Evolutionary conservation across 2,888 invertebrate species (phyloP), one percentile per base, ranked within the genome.

Genomic region (Mesodorylaimus sp.): DNA sequence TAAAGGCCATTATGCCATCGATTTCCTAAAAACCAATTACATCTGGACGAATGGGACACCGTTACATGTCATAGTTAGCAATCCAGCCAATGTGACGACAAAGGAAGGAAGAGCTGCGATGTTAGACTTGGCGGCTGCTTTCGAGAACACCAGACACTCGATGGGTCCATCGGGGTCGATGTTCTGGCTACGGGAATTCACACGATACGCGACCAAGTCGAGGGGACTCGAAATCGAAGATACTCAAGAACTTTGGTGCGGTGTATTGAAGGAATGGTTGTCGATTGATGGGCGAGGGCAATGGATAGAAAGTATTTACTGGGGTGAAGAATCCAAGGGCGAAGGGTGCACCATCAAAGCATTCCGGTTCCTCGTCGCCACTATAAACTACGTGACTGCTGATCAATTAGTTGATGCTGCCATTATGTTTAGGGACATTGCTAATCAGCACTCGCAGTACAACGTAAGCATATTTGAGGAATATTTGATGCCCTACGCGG

Each of bases 401-500:
- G 32, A 32, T 13, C 16, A 32, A 32, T 32, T 32, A 32, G 16
- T 32, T 32, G 47, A 38, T 16, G 27, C 27, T n/a, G 37, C 23
- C n/a, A 21, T 45, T 16, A 27, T 45, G 10, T n/a, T 36, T 16
- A 32, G 36, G 32, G 13, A 7, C 27, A 24, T 43, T 3, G 5
- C 10, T 10, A 21, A 24, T 7, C 24, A 16, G 21, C 59, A 47
- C 42, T 41, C 53, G 16, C 47, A 38, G 32, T 45, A 19, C 47
- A 29, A 26, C 29, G 25, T 61, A 23, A 56, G 57, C 32, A 51
- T 59, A 44, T 60, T 56, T 50, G 55, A 60, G 39, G 56, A 59
- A 45, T 57, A 59, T 19, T 64, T 63, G 48, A n/a, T 27, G 27
- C 64, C 62, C 7, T 64, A 64, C 54, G 64, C 63, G 25, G 64